A percentile compares a stretch with the other conserved stretches of the same genome.
These are phyloP conservation scores for Pterocles burchelli DNA, from an alignment of 2,113 vertebrate species.

Conservation along the genomic window DNA sequence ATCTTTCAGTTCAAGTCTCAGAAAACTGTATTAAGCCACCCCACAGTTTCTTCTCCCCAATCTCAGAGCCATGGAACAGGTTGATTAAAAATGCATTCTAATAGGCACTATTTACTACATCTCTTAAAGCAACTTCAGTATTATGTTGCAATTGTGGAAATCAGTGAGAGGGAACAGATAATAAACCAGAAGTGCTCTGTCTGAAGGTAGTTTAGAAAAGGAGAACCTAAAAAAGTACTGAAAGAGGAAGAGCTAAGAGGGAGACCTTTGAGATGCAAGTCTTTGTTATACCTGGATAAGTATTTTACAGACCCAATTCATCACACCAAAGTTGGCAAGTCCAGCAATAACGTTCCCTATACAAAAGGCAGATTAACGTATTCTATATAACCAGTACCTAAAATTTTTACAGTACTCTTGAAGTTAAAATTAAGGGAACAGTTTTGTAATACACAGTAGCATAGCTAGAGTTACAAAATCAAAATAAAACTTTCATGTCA, in stretches of 20 bases:
- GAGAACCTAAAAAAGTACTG: neutral
- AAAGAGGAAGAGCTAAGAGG: neutral
- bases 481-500: neutral
- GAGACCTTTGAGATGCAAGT: neutral
- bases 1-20: neutral
- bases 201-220: neutral
- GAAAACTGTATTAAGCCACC: neutral
- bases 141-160: neutral
- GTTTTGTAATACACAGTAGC: neutral
- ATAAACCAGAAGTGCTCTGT: neutral
- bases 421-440: neutral
- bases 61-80: neutral
- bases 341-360: neutral
- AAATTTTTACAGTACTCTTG: neutral
- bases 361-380: neutral
- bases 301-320: neutral
- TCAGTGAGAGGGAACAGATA: neutral
- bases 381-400: neutral
- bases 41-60: neutral
- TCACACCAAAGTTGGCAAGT: neutral
- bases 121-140: neutral
- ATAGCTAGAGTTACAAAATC: neutral
- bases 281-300: neutral
- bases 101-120: neutral
- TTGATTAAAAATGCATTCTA: neutral